phyloP scores from a whole-genome alignment of 2,113 vertebrate species.

The Eretmochelys imbricata region DNA sequence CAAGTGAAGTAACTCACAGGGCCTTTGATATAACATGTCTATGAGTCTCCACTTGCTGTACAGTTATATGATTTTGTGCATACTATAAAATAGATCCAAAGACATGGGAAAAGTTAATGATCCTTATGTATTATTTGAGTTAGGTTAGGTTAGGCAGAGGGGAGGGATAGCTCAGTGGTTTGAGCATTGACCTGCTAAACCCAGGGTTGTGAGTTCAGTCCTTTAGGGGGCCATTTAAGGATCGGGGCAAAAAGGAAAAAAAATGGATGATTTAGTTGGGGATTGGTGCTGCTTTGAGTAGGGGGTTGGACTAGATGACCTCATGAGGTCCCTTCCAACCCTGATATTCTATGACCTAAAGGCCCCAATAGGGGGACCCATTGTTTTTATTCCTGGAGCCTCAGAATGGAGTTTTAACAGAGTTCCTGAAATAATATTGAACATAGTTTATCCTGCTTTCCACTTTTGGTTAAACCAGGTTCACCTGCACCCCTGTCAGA shows the following conservation, averaged over 20 bases:
- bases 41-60: neutral
- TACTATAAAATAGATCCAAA: neutral
- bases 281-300: no score
- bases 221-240: no score
- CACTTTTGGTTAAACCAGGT: neutral
- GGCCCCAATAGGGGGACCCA: neutral
- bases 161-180: no score
- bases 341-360: neutral
- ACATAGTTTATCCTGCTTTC: neutral
- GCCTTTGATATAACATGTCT: neutral
- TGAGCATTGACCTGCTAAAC: no score
- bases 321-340: no score
- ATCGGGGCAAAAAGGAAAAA: no score
- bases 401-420: neutral
- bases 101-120: neutral
- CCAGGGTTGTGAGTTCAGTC: no score
- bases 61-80: neutral
- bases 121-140: neutral
- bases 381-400: neutral
- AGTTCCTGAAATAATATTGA: neutral
- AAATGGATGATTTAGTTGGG: no score
- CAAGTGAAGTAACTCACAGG: neutral
- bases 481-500: neutral
- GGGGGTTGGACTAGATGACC: no score
- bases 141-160: neutral